Evolutionary conservation across 2,113 vertebrate genomes (phyloP), one percentile per base, ranked within the genome.

Genomic region (Tricholaema leucomelas): DNA sequence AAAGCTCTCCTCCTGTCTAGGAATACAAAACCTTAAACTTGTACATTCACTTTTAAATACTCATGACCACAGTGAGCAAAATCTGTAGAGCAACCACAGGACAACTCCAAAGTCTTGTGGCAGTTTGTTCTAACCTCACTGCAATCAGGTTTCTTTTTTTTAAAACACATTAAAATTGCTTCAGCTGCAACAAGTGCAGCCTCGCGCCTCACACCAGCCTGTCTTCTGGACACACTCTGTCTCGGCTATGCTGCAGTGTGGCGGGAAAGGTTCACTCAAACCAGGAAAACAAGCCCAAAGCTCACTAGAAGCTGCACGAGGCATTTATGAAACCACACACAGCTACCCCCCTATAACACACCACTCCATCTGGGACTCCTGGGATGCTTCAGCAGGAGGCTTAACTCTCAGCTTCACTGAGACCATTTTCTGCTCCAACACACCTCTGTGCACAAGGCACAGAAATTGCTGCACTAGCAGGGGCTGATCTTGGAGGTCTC

Each of bases 141-240:
- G 7, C 27, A 30, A 4, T 14, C 4, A 55, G 14, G 30, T 23
- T 75, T 38, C 8, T 33, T 54, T 18, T 4, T 38, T 55, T 54
- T 44, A 81, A 81, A 81, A 75, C 35, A 55, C 9, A 44, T n/a
- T n/a, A 23, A 58, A 54, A 77, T 12, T 48, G 17, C 50, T 92
- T 64, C 63, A 81, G 9, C 0, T 83, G 24, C 44, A 91, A 63
- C 46, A 64, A 81, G 44, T 15, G 58, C 54, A 85, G 77, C 20
- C 27, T n/a, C 17, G 24, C 30, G 46, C 0, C 0, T 9, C 64
- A 52, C 54, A 54, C 44, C 3, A 30, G 25, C 52, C 35, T 61
- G n/a, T 5, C n/a, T 77, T 17, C 65, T 74, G 12, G 8, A n/a
- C 58, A 24, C 11, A 4, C 55, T 55, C 21, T 0, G 9, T 12